Evolutionary conservation across 2,113 vertebrate genomes (phyloP).

Genomic region (Istiophorus platypterus): DNA sequence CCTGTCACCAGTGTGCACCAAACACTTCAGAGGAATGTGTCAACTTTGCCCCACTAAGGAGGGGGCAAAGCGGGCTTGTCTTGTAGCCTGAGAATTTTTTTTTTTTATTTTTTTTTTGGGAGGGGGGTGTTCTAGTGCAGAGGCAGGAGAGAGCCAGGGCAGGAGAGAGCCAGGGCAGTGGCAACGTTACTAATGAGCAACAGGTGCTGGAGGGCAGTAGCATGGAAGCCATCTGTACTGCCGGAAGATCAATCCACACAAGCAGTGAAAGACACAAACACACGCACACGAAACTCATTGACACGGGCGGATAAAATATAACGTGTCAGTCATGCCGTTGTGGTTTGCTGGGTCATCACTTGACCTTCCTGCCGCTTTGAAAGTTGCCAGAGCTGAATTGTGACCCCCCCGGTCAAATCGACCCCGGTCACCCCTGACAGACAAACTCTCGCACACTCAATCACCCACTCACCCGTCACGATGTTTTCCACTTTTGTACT

Average conservation of each 20-base stretch:
- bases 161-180: slow-evolving; percentile 66
- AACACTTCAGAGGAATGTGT: slow-evolving; percentile 70
- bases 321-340: slow-evolving; percentile 61
- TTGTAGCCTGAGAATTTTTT: slow-evolving; percentile 52
- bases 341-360: slow-evolving; percentile 70
- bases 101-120: too few species aligned
- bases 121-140: slow-evolving; percentile 33
- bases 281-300: slow-evolving; percentile 72
- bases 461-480: slow-evolving; percentile 27
- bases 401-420: slow-evolving; percentile 58
- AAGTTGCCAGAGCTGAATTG: slow-evolving; percentile 65
- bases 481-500: slow-evolving; percentile 30
- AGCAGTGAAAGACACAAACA: slow-evolving; percentile 61
- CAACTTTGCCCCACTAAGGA: slow-evolving; percentile 75
- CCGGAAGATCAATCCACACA: slow-evolving; percentile 65
- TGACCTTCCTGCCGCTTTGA: slow-evolving; percentile 75
- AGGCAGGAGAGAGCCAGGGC: slow-evolving; percentile 64
- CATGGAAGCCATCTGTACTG: slow-evolving; percentile 71
- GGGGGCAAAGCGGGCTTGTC: slow-evolving; percentile 31
- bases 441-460: slow-evolving; percentile 46
- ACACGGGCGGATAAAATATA: slow-evolving; percentile 75
- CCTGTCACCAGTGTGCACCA: slow-evolving; percentile 65
- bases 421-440: slow-evolving; percentile 60
- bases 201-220: slow-evolving; percentile 76
- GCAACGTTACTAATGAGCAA: slow-evolving; percentile 81